Evolutionary conservation across 2,113 vertebrate genomes (phyloP).

Genomic region (Melospiza georgiana): DNA sequence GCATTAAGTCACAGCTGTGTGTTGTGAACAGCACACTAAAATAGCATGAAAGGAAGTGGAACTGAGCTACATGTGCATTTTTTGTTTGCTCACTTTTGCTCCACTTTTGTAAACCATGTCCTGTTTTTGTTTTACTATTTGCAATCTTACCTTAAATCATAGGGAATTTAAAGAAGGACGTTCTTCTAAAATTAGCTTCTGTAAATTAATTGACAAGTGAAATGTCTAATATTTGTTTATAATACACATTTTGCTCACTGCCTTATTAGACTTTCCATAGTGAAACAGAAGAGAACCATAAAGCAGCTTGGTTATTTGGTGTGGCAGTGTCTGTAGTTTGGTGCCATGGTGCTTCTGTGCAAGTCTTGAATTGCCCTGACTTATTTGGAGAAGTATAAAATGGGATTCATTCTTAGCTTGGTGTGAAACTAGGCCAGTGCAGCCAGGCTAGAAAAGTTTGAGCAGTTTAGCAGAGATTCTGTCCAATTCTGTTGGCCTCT

Average conservation of each 20-base stretch:
- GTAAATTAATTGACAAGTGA: not conserved
- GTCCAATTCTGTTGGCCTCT: not conserved
- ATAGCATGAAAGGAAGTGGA: not conserved
- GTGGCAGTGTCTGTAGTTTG: not conserved
- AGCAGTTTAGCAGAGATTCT: not conserved
- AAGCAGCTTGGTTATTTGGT: not conserved
- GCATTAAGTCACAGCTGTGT: not conserved
- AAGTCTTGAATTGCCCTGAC: not conserved
- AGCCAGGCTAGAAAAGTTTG: not conserved
- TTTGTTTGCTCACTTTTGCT: not conserved
- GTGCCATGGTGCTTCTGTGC: not conserved
- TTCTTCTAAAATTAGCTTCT: not conserved
- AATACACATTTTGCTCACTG: not conserved
- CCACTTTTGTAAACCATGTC: not conserved
- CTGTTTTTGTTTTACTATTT: not conserved
- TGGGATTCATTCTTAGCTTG: not conserved
- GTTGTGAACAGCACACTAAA: not conserved
- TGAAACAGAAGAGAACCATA: not conserved
- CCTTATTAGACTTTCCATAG: not conserved
- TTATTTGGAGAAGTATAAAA: not conserved
- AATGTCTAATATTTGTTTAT: not conserved
- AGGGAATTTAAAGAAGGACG: not conserved
- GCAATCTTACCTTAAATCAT: not conserved
- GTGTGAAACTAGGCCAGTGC: not conserved
- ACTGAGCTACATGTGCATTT: not conserved